phyloP scores from a whole-genome alignment of 1,140 invertebrate genomes.

The Apis cerana region DNA sequence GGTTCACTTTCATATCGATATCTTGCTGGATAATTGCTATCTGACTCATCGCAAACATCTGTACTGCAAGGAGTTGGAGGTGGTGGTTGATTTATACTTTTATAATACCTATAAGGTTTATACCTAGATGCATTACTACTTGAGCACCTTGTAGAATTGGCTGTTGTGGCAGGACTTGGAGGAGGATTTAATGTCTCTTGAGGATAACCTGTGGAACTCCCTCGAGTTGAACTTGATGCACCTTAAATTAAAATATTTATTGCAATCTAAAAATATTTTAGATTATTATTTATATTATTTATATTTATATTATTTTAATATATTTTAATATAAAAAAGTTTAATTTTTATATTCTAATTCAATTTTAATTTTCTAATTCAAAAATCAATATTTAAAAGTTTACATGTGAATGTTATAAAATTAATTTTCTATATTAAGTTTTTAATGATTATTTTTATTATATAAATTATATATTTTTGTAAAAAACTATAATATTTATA shows the following conservation, averaged over 20 bases:
- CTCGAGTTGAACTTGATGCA: constrained; percentile 89
- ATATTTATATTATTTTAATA: background rate
- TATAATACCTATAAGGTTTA: constrained; percentile 89
- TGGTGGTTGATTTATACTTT: constrained; percentile 91
- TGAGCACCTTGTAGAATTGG: constrained; percentile 82
- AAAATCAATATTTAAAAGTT: background rate
- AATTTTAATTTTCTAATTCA: background rate
- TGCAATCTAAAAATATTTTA: background rate
- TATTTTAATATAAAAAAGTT: too few relatives aligned
- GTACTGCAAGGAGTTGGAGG: constrained; percentile 97
- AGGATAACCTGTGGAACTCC: constrained; percentile 85
- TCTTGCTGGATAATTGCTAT: constrained; percentile 85
- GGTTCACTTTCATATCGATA: constrained; percentile 86
- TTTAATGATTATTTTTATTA: too few relatives aligned
- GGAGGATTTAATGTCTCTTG: constrained; percentile 93
- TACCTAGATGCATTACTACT: constrained; percentile 83
- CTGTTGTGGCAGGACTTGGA: constrained; percentile 91
- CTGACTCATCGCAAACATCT: constrained; percentile 95
- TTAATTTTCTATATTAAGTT: background rate
- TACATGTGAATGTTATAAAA: background rate
- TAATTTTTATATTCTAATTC: background rate
- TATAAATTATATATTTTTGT: background rate
- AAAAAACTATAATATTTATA: background rate
- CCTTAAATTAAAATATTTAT: constrained; percentile 75
- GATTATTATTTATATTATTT: background rate